These are phyloP conservation scores for Petrocephalus sullivani DNA, from an alignment of 2,797 vertebrate genomes.

Conservation along the genomic window DNA sequence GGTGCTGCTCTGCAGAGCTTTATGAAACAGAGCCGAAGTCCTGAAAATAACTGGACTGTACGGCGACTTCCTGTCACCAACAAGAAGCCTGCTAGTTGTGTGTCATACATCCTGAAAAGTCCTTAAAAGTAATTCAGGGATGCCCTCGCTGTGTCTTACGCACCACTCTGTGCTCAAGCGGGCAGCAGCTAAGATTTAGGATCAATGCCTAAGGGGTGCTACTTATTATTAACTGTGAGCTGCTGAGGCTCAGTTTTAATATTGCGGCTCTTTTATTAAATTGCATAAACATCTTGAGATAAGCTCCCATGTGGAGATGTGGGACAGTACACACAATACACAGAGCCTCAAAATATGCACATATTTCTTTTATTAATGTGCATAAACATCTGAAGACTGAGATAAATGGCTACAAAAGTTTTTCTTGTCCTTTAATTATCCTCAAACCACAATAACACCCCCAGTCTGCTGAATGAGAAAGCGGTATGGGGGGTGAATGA, in stretches of 20 bases:
- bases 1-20: neutral
- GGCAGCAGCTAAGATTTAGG: neutral
- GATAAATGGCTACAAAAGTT: neutral
- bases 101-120: constrained; percentile 3
- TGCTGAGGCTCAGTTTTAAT: neutral
- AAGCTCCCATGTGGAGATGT: neutral
- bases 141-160: neutral
- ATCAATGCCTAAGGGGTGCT: neutral
- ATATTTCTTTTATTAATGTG: neutral
- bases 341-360: constrained; percentile 1
- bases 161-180: neutral
- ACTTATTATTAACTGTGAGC: neutral
- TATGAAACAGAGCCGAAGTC: neutral
- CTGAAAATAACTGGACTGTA: neutral
- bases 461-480: neutral
- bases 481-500: neutral
- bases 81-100: neutral
- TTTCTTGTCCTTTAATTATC: neutral
- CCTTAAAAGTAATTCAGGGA: neutral
- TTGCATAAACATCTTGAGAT: neutral
- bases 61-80: neutral
- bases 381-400: neutral
- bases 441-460: neutral
- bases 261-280: neutral
- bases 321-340: neutral